Base-by-base conservation (phyloP, 2,113 vertebrate genomes). In the Phylloscopus whistleri region DNA sequence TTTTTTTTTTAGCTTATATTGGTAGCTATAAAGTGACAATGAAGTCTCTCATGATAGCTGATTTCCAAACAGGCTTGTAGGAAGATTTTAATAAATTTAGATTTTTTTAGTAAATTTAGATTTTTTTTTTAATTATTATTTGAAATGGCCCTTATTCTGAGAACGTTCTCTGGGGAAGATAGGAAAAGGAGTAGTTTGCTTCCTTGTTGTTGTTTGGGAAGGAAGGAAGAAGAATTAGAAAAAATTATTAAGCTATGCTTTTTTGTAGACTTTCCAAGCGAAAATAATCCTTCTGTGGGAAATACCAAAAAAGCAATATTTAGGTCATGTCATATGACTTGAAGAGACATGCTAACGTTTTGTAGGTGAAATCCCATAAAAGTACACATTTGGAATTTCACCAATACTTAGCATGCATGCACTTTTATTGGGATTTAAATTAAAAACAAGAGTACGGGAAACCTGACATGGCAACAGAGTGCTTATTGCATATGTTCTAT, bases 361-460 rank as follows among this genome's bases (percentile, higher is more conserved):
- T 75, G 16, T 82, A 82, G 46, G 62, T 92, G 49, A 95, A 91
- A 82, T 75, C 37, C 41, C 41, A 26, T 82, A 75, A 95, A 87
- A 87, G 46, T 46, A 31, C 31, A 21, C 9, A 22, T 58, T 83
- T 64, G 30, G 43, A 95, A 66, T 95, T 87, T 76, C 68, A 91
- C 35, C 24, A n/a, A n/a, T 55, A 15, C 37, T 52, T 87, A 82
- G n/a, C 44, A 69, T 70, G n/a, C 2, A 2, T 56, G 33, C 13
- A 44, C 41, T 90, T 93, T 51, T 74, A 63, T 79, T 19, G 6
- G 46, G 55, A 67, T 69, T 92, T 77, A 17, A 87, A 84, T 87
- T 89, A 81, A 84, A 78, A 91, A 72, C 59, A 73, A 72, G 88
- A 73, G 39, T 66, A 76, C 39, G 49, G 78, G 81, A 93, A 96